phyloP scores from a whole-genome alignment of 2,888 invertebrate species.

The Caenorhabditis parvicauda region DNA sequence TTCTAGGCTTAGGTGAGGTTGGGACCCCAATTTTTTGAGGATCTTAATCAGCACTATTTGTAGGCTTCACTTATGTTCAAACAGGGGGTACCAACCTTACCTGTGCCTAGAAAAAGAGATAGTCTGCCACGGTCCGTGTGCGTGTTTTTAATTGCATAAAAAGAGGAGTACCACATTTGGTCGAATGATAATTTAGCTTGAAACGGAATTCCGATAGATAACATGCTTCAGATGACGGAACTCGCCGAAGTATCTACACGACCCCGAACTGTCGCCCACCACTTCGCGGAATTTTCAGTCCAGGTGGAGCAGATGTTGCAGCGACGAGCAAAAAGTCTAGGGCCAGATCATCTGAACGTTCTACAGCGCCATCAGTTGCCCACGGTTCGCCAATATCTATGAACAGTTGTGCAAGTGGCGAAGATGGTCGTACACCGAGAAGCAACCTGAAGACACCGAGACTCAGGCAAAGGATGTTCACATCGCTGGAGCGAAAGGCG shows the following conservation, averaged over 20 bases:
- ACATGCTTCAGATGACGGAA: slow-evolving; percentile 28
- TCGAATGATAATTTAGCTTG: no score
- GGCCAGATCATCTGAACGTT: slow-evolving; percentile 30
- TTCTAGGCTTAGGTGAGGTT: no score
- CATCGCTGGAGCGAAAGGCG: slow-evolving; percentile 74
- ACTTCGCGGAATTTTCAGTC: slow-evolving; percentile 36
- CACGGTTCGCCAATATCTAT: slow-evolving; percentile 31
- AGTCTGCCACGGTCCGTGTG: no score
- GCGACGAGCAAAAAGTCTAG: slow-evolving; percentile 8
- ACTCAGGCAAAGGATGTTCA: slow-evolving; percentile 67
- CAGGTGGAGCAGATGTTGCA: slow-evolving; percentile 12
- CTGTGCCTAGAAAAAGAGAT: no score
- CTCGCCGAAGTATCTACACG: slow-evolving; percentile 38
- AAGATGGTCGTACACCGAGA: slow-evolving; percentile 41
- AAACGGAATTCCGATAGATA: background rate
- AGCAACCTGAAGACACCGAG: slow-evolving; percentile 45
- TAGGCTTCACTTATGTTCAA: no score
- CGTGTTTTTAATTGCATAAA: no score
- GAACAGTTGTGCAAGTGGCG: slow-evolving; percentile 26
- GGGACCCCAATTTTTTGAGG: no score
- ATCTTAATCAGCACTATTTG: no score
- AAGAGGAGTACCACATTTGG: no score
- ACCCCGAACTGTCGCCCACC: slow-evolving; percentile 38
- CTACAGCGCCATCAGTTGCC: background rate
- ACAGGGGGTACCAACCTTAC: no score